phyloP scores from a whole-genome alignment of 2,888 invertebrate species.

The Hypolimnas misippus region DNA sequence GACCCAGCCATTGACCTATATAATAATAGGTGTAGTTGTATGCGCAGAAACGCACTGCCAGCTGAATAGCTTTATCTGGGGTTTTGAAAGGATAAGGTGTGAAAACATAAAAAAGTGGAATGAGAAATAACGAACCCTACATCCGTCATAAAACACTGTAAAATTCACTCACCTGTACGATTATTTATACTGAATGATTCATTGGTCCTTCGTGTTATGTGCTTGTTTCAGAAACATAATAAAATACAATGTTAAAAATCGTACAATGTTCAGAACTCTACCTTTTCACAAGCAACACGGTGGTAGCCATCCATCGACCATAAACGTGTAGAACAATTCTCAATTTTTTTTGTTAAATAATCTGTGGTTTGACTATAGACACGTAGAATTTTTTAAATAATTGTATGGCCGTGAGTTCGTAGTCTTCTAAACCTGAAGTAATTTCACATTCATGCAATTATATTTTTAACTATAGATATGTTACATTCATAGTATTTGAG shows the following conservation, averaged over 20 bases:
- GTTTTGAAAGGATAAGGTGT: slow-evolving; percentile 62
- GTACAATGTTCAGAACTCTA: slow-evolving; percentile 64
- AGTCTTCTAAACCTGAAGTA: too few relatives aligned
- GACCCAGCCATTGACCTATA: slow-evolving; percentile 52
- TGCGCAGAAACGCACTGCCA: slow-evolving; percentile 66
- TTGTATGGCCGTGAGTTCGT: too few relatives aligned
- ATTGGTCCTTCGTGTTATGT: slow-evolving; percentile 31
- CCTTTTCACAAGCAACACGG: slow-evolving; percentile 61
- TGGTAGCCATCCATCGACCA: slow-evolving; percentile 53
- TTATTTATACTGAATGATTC: slow-evolving; percentile 36
- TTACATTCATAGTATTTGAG: too few relatives aligned
- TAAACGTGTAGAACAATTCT: slow-evolving; percentile 31
- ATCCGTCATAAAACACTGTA: slow-evolving; percentile 50
- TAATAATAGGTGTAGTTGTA: slow-evolving; percentile 51
- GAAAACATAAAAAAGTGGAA: slow-evolving; percentile 71
- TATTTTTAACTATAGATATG: too few relatives aligned
- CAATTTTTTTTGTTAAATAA: not conserved
- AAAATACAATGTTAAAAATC: slow-evolving; percentile 55
- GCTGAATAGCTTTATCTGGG: slow-evolving; percentile 59
- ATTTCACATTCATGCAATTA: too few relatives aligned
- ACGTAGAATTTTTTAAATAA: too few relatives aligned
- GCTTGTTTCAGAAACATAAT: slow-evolving; percentile 57
- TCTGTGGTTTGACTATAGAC: slow-evolving; percentile 10
- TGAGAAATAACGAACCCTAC: slow-evolving; percentile 69
- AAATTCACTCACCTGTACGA: slow-evolving; percentile 33